A percentile compares a stretch with the other conserved stretches of the same genome.
phyloP scores from a whole-genome alignment of 2,113 vertebrate species.

The Gadus chalcogrammus region DNA sequence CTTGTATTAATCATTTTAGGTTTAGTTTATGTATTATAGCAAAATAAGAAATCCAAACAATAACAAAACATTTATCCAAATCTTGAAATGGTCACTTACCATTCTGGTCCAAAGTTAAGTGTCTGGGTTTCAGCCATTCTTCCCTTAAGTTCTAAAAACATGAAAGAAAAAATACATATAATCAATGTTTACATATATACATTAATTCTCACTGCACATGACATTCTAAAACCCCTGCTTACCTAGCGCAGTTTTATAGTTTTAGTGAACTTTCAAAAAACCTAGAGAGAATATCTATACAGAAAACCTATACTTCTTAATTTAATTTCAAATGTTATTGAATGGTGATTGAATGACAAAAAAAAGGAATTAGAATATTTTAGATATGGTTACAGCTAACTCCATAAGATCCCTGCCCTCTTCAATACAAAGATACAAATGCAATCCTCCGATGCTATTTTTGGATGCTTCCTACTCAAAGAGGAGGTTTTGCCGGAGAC shows the following conservation, averaged over 20 bases:
- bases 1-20: background rate
- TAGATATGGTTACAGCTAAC: conserved; percentile 7
- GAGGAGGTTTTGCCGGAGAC: conserved; percentile 37
- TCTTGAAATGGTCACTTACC: conserved; percentile 74
- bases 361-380: too few species aligned
- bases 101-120: conserved; percentile 99
- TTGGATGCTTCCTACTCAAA: conserved; percentile 51
- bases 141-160: conserved; percentile 74
- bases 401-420: conserved; percentile 25
- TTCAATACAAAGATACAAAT: conserved; percentile 51
- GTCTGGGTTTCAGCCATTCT: conserved; percentile 97
- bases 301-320: too few species aligned
- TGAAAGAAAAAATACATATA: background rate
- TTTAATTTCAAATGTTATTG: too few species aligned
- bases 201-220: too few species aligned
- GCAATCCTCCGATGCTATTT: conserved; percentile 69
- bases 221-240: too few species aligned
- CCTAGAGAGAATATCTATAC: too few species aligned
- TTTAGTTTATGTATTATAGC: too few species aligned
- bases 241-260: too few species aligned
- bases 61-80: too few species aligned
- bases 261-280: too few species aligned
- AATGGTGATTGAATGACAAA: too few species aligned
- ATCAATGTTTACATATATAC: too few species aligned
- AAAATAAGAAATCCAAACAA: background rate